Percentiles rank a stretch among this genome's conserved stretches.
phyloP scores from a whole-genome alignment of 92 coral and sea anemone species.

The Ricordea florida region DNA sequence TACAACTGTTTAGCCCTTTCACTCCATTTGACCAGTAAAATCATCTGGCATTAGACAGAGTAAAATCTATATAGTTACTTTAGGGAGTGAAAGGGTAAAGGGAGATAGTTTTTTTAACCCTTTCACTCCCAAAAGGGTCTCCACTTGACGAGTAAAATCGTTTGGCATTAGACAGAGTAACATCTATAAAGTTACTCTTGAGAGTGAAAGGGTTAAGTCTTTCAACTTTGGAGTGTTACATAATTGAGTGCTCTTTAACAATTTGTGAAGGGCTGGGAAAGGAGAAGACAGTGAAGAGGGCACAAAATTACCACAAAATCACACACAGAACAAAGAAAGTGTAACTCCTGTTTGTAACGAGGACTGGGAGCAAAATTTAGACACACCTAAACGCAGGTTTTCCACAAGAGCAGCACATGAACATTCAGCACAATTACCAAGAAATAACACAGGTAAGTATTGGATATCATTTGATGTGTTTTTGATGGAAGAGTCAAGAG shows the following conservation, averaged over 20 bases:
- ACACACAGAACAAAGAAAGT: not conserved
- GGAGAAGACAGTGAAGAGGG: not conserved
- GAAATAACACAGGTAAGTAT: conserved; percentile 8
- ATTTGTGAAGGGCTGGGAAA: conserved; percentile 41
- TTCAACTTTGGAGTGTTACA: not conserved
- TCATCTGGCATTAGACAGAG: no score
- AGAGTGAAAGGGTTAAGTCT: not conserved
- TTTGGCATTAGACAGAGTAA: no score
- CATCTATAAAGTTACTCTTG: no score
- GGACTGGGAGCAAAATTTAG: conserved; percentile 12
- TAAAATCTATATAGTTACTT: no score
- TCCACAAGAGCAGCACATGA: not conserved
- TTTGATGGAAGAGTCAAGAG: no score
- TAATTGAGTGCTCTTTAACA: not conserved
- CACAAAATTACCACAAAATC: not conserved
- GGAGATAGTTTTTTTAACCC: no score
- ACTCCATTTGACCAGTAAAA: no score
- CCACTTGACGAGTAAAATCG: no score
- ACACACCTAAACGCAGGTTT: not conserved
- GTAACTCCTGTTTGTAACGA: conserved; percentile 4
- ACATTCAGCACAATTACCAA: not conserved
- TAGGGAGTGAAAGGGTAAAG: no score
- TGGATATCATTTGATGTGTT: no score
- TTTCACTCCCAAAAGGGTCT: no score
- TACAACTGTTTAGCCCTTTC: no score